Percentiles rank a stretch among this genome's conserved stretches.
These are phyloP conservation scores for Alethe castanea DNA, from an alignment of 2,113 vertebrate species.

Conservation along the genomic window DNA sequence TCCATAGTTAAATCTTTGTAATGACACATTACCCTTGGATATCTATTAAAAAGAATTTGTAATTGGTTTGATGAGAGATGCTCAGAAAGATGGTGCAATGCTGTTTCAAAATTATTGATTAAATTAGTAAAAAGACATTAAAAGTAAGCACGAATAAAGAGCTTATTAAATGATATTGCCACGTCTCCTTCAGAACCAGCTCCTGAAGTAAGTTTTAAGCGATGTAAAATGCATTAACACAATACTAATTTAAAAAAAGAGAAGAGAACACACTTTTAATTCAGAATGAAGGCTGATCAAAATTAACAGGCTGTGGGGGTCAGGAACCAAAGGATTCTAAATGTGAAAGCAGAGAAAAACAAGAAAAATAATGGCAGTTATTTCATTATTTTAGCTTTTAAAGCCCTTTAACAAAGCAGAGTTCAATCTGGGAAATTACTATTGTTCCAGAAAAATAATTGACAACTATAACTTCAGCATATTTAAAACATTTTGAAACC, in stretches of 20 bases:
- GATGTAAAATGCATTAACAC: slow-evolving; percentile 15
- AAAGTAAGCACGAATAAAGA: not conserved
- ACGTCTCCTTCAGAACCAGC: not conserved
- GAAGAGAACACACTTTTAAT: not conserved
- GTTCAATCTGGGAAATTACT: slow-evolving; percentile 44
- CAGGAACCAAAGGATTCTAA: slow-evolving; percentile 28
- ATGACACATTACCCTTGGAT: not conserved
- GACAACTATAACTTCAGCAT: slow-evolving; percentile 51
- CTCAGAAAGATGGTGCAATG: not conserved
- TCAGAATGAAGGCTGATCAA: slow-evolving; percentile 38
- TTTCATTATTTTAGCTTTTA: slow-evolving; percentile 28
- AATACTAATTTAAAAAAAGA: not conserved
- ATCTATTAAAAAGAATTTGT: not conserved
- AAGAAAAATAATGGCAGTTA: not conserved
- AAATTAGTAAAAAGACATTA: slow-evolving; percentile 27
- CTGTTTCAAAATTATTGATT: slow-evolving; percentile 28
- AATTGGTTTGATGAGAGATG: not conserved
- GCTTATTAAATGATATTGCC: not conserved
- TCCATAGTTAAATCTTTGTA: not conserved
- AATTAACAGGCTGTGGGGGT: slow-evolving; percentile 47
- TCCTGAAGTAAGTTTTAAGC: not conserved
- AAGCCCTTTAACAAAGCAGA: slow-evolving; percentile 30
- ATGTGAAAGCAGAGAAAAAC: slow-evolving; percentile 19
- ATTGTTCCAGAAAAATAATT: slow-evolving; percentile 57
- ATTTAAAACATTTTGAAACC: slow-evolving; percentile 69